Conservation (phyloP, 2,113 vertebrate species). For the Junco hyemalis region DNA sequence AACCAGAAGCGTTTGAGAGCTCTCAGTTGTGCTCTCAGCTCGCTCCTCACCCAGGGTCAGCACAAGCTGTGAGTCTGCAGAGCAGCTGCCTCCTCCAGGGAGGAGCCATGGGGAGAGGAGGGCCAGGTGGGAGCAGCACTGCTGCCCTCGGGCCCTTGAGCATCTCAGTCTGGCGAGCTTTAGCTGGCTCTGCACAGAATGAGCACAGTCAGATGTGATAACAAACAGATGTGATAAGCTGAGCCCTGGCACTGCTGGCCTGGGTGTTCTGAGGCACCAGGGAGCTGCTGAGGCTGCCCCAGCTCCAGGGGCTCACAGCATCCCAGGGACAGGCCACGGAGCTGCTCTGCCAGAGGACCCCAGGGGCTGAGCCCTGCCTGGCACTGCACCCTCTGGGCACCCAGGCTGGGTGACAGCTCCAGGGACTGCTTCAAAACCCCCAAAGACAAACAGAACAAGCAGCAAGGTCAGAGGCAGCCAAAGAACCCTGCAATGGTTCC, state of each 20-base stretch:
- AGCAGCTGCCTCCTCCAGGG: background rate
- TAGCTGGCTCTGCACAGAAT: background rate
- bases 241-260: background rate
- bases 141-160: background rate
- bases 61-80: background rate
- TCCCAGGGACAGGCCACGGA: background rate
- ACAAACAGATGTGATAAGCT: fast-evolving
- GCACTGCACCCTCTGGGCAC: background rate
- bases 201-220: fast-evolving
- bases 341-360: background rate
- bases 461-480: background rate
- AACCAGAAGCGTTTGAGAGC: background rate
- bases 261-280: background rate
- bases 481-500: background rate
- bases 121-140: background rate
- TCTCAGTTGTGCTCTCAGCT: background rate
- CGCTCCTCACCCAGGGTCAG: background rate
- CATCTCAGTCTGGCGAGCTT: background rate
- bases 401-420: background rate
- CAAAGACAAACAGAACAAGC: background rate
- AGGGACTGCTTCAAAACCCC: background rate
- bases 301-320: background rate
- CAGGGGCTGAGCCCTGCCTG: fast-evolving
- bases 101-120: background rate
- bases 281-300: background rate